Conservation (phyloP, 2,888 invertebrate genomes). For the Pollenia angustigena region DNA sequence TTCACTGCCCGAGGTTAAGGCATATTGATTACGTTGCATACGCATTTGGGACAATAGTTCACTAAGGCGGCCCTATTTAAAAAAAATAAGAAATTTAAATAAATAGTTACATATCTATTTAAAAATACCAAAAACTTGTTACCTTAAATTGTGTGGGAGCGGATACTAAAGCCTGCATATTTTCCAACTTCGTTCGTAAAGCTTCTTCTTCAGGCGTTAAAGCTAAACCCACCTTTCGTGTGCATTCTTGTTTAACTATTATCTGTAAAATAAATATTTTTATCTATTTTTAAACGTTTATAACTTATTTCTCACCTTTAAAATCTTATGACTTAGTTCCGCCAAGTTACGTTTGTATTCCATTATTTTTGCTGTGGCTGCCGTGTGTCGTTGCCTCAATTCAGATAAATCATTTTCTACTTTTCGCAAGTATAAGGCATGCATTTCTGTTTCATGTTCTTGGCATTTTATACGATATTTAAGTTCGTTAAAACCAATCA, state of each 20-base stretch:
- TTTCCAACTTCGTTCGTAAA: slow-evolving; percentile 93
- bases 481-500: slow-evolving; percentile 94
- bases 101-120: neutral
- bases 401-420: slow-evolving; percentile 91
- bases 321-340: slow-evolving; percentile 92
- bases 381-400: slow-evolving; percentile 92
- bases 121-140: slow-evolving; percentile 30
- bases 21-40: slow-evolving; percentile 88
- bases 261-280: slow-evolving; percentile 85
- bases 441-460: slow-evolving; percentile 92
- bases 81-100: neutral
- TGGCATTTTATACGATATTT: slow-evolving; percentile 93
- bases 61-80: slow-evolving; percentile 91
- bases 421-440: slow-evolving; percentile 91
- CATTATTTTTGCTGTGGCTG: slow-evolving; percentile 91
- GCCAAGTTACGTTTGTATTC: slow-evolving; percentile 93
- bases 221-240: slow-evolving; percentile 94
- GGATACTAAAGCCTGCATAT: slow-evolving; percentile 93
- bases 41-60: slow-evolving; percentile 95
- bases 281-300: neutral
- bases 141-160: slow-evolving; percentile 97
- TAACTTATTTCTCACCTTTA: slow-evolving; percentile 86
- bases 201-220: slow-evolving; percentile 96
- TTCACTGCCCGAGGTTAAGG: slow-evolving; percentile 87
- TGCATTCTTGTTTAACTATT: slow-evolving; percentile 93